Evolutionary conservation across 2,888 invertebrate genomes (phyloP), one percentile per base, ranked within the genome.

Genomic region (Eupithecia subumbrata): DNA sequence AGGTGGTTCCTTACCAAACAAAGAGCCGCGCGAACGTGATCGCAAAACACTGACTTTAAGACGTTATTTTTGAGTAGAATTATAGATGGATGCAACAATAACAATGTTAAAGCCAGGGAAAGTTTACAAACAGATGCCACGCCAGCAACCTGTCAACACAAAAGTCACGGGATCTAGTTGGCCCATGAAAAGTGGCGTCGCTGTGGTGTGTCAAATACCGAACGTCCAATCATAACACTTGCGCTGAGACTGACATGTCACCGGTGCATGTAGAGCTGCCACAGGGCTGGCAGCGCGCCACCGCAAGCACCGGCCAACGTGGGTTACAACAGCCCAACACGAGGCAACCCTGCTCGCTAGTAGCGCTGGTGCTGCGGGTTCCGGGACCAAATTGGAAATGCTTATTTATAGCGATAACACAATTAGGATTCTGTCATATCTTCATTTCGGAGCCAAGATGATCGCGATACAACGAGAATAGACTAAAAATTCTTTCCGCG

Each of bases 271-370:
- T 25, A 2, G 66, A 9, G 73, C 69, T 60, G 25, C 5, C 48
- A 43, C 69, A 77, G 71, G 77, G 75, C 67, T 86, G 84, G 84
- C 85, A 76, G 71, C 64, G 22, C 73, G 84, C 85, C 85, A 85
- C 79, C 76, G 79, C 80, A 80, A 74, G n/a, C 40, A 37, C n/a
- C 7, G 37, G 18, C 14, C 64, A 9, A 30, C 67, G 30, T 37
- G 74, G 74, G 52, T 34, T 71, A 77, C 76, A 77, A 64, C 73
- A 73, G 72, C 74, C 76, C n/a, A 76, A 78, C 79, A 79, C 74
- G 76, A 72, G 76, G 69, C 77, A 80, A 68, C 77, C 76, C 78
- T 75, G 70, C 43, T 60, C 43, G 60, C 37, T 70, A 63, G 69
- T 71, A 43, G 25, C 48, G 40, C 64, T 25, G 5, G 5, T 60